Percentiles rank a stretch among this genome's conserved stretches.
Conservation (phyloP, 2,797 vertebrate species). For the Chelmon rostratus region DNA sequence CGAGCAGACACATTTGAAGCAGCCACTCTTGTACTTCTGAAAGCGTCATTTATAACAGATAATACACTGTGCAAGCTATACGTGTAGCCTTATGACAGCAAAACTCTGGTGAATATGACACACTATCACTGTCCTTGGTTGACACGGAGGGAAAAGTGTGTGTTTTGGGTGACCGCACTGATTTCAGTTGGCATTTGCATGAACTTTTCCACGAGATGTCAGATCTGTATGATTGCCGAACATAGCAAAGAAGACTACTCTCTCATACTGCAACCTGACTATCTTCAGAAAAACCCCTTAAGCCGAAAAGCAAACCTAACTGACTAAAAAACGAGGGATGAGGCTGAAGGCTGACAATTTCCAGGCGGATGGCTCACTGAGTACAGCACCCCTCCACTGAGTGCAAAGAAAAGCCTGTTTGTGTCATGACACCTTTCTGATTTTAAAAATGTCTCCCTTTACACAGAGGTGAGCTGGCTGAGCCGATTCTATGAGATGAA, state of each 20-base stretch:
- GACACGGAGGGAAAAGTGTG: neutral
- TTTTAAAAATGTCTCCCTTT: slow-evolving; percentile 39
- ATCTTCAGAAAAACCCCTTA: slow-evolving; percentile 19
- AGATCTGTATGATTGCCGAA: neutral
- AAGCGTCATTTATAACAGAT: neutral
- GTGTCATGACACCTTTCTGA: slow-evolving; percentile 58
- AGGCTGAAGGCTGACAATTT: slow-evolving; percentile 45
- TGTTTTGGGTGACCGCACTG: neutral
- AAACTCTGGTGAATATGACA: neutral
- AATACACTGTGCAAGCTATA: neutral
- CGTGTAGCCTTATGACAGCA: too few relatives aligned
- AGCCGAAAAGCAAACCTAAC: slow-evolving; percentile 25
- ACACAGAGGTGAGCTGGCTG: slow-evolving; percentile 31
- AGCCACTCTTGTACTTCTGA: neutral
- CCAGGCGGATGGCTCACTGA: slow-evolving; percentile 50
- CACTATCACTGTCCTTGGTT: neutral
- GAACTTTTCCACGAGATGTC: neutral
- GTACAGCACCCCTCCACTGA: slow-evolving; percentile 30
- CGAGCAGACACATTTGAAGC: neutral
- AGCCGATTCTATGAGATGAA: slow-evolving; percentile 39
- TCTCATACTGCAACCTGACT: slow-evolving; percentile 10
- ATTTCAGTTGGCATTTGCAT: neutral
- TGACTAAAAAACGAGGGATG: neutral
- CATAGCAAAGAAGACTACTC: slow-evolving; percentile 3
- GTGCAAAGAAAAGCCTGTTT: slow-evolving; percentile 52